Base-by-base conservation (phyloP, 2,113 vertebrate genomes). In the Pelodiscus sinensis region DNA sequence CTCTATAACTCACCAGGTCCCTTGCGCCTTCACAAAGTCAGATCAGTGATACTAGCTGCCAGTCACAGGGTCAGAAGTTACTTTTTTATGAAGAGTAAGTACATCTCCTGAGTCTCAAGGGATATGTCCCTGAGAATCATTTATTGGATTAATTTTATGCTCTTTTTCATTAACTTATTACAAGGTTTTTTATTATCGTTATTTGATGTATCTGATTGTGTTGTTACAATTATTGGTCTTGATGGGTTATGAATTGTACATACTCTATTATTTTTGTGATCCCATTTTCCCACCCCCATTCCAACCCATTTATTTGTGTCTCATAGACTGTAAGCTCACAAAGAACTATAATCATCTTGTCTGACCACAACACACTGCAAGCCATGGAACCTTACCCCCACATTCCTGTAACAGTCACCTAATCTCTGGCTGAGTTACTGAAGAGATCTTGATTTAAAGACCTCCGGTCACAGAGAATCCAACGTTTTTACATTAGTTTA, bases 121-220 rank as follows among this genome's bases (percentile, higher is more conserved):
- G 65, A 79, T 92, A 89, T 92, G 90, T 96, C 24, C 92, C 92
- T 44, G n/a, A 80, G 31, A 86, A 24, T 77, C 93, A 86, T 52
- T 84, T 6, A 4, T 29, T 90, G 92, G 22, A 60, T 90, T 84
- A 90, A 89, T 87, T 89, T 95, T 90, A 82, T 86, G n/a, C 54
- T 75, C 3, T 14, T 85, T 89, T 84, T 4, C 27, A 44, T 90
- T 62, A 82, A 4, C 22, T 90, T 79, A 84, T 75, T 94, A 57
- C 71, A 89, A 94, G 50, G 25, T 3, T 24, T 25, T 81, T 79
- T 82, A 21, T 71, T 71, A 83, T 91, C 35, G 25, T 24, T 88
- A 90, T 29, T 56, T 9, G 88, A 21, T 55, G 58, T 5, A 4
- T 35, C 16, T 4, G 2, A 35, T 71, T 35, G 18, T 35, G 18